Conservation (phyloP, 92 coral and sea anemone genomes). For the Porites divaricata region DNA sequence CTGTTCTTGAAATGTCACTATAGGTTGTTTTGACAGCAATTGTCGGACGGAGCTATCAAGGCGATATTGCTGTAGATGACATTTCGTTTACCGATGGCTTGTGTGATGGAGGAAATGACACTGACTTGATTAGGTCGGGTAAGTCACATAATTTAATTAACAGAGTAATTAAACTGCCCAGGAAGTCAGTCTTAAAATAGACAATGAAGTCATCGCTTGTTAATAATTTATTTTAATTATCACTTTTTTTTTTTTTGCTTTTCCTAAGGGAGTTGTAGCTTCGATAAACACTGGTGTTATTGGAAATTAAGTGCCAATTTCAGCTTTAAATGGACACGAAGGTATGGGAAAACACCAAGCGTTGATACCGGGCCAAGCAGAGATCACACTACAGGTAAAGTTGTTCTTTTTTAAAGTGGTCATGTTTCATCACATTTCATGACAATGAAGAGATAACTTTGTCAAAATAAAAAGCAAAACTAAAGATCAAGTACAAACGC, state of each 20-base stretch:
- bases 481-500: no score
- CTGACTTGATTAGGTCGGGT: not conserved
- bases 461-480: no score
- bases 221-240: not conserved
- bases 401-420: no score
- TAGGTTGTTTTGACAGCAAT: slow-evolving; percentile 10
- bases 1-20: not conserved
- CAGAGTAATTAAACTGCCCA: no score
- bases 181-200: no score
- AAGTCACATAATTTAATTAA: no score
- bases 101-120: not conserved
- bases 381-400: slow-evolving; percentile 51
- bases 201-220: no score
- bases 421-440: no score
- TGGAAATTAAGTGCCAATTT: slow-evolving; percentile 26
- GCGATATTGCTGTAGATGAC: slow-evolving; percentile 43
- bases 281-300: slow-evolving; percentile 29
- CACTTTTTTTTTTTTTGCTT: no score
- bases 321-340: slow-evolving; percentile 36
- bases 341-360: slow-evolving; percentile 33
- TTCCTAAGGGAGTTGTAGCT: slow-evolving; percentile 40
- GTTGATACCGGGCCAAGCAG: slow-evolving; percentile 34
- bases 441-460: no score
- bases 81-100: slow-evolving; percentile 13
- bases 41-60: slow-evolving; percentile 9